phyloP scores from a whole-genome alignment of 2,888 invertebrate species.

The Sarcophaga variegata region DNA sequence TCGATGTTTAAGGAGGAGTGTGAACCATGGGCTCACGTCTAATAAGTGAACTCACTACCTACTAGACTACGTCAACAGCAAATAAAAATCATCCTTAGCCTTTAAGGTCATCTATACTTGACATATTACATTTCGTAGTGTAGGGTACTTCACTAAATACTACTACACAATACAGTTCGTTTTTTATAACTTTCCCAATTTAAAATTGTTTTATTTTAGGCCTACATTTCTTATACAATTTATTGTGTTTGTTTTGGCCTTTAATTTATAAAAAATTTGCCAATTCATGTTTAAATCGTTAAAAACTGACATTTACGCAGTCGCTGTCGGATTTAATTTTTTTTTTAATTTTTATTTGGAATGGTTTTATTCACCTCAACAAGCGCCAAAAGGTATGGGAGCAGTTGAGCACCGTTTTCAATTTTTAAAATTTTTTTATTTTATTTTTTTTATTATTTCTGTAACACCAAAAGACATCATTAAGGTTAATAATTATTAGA shows the following conservation, averaged over 20 bases:
- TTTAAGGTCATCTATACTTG: no score
- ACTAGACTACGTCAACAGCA: no score
- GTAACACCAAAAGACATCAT: background rate
- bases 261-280: background rate
- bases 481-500: background rate
- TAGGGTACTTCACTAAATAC: no score
- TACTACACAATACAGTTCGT: no score
- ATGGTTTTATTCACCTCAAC: constrained; percentile 5
- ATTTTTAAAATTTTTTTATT: background rate
- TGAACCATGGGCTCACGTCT: no score
- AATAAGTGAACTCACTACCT: no score
- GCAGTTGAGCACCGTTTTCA: background rate
- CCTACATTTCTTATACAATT: constrained; percentile 23
- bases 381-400: constrained; percentile 22
- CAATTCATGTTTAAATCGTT: constrained; percentile 27
- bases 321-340: constrained; percentile 3
- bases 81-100: no score
- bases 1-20: no score
- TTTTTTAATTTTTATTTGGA: background rate
- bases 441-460: background rate
- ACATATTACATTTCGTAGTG: no score
- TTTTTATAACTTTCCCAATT: background rate
- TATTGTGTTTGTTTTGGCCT: constrained; percentile 17
- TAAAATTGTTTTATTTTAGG: constrained; percentile 32
- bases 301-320: constrained; percentile 25